Evolutionary conservation across 2,113 vertebrate genomes (phyloP), one percentile per base, ranked within the genome.

Genomic region (Pluvianellus socialis): DNA sequence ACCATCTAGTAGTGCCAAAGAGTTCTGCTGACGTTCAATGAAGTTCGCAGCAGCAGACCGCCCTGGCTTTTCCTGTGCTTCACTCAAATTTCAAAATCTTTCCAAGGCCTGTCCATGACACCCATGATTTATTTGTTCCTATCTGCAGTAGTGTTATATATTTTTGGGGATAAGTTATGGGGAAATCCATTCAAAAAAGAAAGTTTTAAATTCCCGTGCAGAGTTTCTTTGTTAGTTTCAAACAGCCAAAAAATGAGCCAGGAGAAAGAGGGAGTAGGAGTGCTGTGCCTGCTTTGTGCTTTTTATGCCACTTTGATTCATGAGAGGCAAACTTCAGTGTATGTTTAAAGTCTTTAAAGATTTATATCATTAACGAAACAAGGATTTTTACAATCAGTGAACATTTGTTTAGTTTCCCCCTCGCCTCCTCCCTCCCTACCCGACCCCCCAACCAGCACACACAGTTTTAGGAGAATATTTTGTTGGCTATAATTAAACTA

Each of bases 401-500:
- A 97, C 96, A 94, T 97, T 98, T 98, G 97, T 98, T 98, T 98
- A 90, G 88, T 75, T 97, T 94, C 84, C 90, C 94, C 89, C 95
- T 96, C 38, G 58, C 93, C 95, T 97, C 92, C 97, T 97, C 93
- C 93, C 91, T 96, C 83, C 75, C 76, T 71, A 94, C 82, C 62
- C 79, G 27, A 98, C 89, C 94, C 91, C 96, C 89, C 81, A 98
- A 18, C 95, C 83, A 97, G 89, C 92, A 97, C 91, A 96, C 92
- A 97, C 85, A 98, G 97, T 98, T 98, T 98, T 97, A 97, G 96
- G 96, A 98, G 93, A 97, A 97, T 98, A 97, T 98, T 98, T 98
- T 98, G 97, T 98, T 98, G 96, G 96, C 97, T 98, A 96, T 98
- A 98, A 98, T 98, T 98, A 98, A 98, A 98, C 96, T 97, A 98